These are phyloP conservation scores for Belgica antarctica DNA, from an alignment of 2,888 invertebrate genomes.

Conservation along the genomic window DNA sequence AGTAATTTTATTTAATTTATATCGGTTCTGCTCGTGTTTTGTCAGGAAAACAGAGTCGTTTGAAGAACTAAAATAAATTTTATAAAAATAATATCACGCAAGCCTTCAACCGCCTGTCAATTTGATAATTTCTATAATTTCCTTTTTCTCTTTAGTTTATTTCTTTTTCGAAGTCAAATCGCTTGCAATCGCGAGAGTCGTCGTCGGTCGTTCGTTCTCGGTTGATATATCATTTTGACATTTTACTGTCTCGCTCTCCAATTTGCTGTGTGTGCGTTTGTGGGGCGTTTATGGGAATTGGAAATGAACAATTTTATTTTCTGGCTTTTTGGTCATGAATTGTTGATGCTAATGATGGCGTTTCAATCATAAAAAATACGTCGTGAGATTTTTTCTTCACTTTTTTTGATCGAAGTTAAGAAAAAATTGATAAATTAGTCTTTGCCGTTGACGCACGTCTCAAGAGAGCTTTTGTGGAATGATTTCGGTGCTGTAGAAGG, in stretches of 20 bases:
- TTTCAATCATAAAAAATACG: slow-evolving; percentile 27
- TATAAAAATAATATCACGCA: slow-evolving; percentile 44
- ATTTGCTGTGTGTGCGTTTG: not conserved
- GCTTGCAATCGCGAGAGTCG: not conserved
- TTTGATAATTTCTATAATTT: slow-evolving; percentile 44
- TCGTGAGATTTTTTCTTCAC: slow-evolving; percentile 21
- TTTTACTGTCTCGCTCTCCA: slow-evolving; percentile 9
- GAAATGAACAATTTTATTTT: slow-evolving; percentile 36
- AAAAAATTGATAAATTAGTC: slow-evolving; percentile 37
- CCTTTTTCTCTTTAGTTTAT: slow-evolving; percentile 20
- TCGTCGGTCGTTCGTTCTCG: not conserved
- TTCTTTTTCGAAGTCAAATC: slow-evolving; percentile 7
- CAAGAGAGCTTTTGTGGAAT: not conserved
- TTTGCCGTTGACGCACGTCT: slow-evolving; percentile 16
- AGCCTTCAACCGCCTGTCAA: slow-evolving; percentile 40
- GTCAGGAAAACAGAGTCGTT: too few relatives aligned
- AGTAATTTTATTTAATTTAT: slow-evolving; percentile 44
- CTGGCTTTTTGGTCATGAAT: slow-evolving; percentile 14
- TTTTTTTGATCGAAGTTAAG: not conserved
- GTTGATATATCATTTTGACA: slow-evolving; percentile 42
- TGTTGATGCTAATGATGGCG: slow-evolving; percentile 38
- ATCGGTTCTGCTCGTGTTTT: slow-evolving; percentile 24
- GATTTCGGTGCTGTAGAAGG: not conserved
- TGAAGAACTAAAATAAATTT: too few relatives aligned
- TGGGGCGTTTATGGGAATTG: slow-evolving; percentile 41